Conservation (phyloP, 1,140 invertebrate genomes). For the Battus philenor region DNA sequence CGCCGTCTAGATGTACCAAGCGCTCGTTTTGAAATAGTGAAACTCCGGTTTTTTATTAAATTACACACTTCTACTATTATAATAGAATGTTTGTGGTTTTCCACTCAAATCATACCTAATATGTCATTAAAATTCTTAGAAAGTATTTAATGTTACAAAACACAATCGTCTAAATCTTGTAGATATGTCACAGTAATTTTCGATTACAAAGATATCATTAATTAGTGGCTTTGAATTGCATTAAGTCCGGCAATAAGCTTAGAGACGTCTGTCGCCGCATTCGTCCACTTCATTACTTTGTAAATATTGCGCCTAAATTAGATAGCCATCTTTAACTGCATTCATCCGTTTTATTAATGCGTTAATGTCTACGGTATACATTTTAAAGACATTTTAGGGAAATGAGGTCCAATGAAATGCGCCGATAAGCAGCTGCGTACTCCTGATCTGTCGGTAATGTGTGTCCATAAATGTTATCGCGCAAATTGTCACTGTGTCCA, state of each 20-base stretch:
- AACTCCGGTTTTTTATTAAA: no score
- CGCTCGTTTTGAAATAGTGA: no score
- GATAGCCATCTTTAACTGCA: slow-evolving; percentile 13
- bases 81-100: no score
- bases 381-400: slow-evolving; percentile 17
- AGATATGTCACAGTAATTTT: not conserved
- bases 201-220: slow-evolving; percentile 4
- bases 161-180: not conserved
- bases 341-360: slow-evolving; percentile 14
- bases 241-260: slow-evolving; percentile 1
- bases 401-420: slow-evolving; percentile 19
- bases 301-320: slow-evolving; percentile 9
- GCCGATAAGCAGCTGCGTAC: slow-evolving; percentile 13
- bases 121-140: no score
- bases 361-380: slow-evolving; percentile 10
- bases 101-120: no score
- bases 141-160: no score
- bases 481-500: slow-evolving; percentile 34
- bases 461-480: slow-evolving; percentile 26
- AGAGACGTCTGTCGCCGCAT: not conserved
- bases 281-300: not conserved
- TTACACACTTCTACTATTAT: no score
- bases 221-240: slow-evolving; percentile 6
- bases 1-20: slow-evolving; percentile 13
- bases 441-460: slow-evolving; percentile 14